Base-by-base conservation (phyloP, 1,140 invertebrate species). In the Nasonia longicornis region DNA sequence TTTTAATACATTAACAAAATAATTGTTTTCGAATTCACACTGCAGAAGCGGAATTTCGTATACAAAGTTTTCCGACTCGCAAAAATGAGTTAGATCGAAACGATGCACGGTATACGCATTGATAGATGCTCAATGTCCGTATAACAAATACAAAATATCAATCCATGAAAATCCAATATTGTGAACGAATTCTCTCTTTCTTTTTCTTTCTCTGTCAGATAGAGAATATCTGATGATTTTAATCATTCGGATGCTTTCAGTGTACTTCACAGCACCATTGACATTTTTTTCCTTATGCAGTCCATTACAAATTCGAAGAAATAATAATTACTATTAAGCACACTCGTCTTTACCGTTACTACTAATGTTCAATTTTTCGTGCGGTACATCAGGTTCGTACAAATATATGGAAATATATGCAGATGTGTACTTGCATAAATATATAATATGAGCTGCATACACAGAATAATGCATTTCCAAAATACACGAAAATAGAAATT, bases 401-500 rank as follows among this genome's bases (percentile, higher is more conserved):
- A 31, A 63, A 48, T 77, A 77, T 72, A 10, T 69, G 11, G 29
- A 80, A 80, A 58, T 75, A 42, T 26, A 80, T 58, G 26, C 42
- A 74, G 16, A 42, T 48, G 22, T 66, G 58, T 48, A 52, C 64
- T 70, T 71, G 64, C 22, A 48, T 29, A 52, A 20, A 52, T 80
- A 52, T 29, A 74, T 35, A 79, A 79, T 12, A 69, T 16, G 14
- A 70, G 64, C 22, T 81, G 7, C 72, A 75, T 8, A 67, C 58
- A 71, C 42, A 8, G 2, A 48, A 48, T 52, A 16, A 79, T 52
- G n/a, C 14, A 75, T 66, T 77, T 77, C 12, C 35, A 77, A 77
- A 77, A 77, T 77, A 81, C 74, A 81, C 35, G 48, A 81, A 77
- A 77, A 81, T 81, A 81, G 48, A 81, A 72, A 77, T 81, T 77